Percentiles rank a stretch among this genome's conserved stretches.
These are phyloP conservation scores for Lota lota DNA, from an alignment of 2,113 vertebrate species.

Conservation along the genomic window DNA sequence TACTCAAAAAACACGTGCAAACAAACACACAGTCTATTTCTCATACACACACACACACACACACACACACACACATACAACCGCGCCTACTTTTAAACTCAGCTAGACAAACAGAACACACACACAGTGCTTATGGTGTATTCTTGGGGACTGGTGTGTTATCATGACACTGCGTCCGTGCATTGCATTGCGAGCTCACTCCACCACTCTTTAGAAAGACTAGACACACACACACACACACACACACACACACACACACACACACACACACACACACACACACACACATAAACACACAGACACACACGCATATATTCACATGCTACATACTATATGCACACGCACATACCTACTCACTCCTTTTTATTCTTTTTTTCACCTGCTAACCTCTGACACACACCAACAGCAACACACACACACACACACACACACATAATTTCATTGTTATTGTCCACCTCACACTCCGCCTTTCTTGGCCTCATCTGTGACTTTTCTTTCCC, in stretches of 20 bases:
- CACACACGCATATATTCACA: slow-evolving; percentile 6
- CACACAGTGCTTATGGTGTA: neutral
- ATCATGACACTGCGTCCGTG: too few relatives aligned
- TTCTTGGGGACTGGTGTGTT: too few relatives aligned
- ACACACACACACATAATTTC: neutral
- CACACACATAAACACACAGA: slow-evolving; percentile 21
- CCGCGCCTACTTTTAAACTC: too few relatives aligned
- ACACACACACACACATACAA: neutral
- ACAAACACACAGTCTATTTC: too few relatives aligned
- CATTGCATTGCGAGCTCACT: too few relatives aligned
- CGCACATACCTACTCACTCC: slow-evolving; percentile 1
- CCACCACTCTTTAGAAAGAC: too few relatives aligned
- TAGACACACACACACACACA: slow-evolving; percentile 8
- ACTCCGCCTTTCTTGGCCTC: neutral
- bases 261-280: slow-evolving; percentile 23
- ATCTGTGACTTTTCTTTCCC: neutral
- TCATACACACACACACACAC: neutral
- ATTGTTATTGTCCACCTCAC: neutral
- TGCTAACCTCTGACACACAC: slow-evolving; percentile 6
- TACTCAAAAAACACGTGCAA: slow-evolving; percentile 26
- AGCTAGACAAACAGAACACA: neutral
- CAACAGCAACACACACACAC: slow-evolving; percentile 1
- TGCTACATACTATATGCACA: neutral
- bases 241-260: slow-evolving; percentile 9
- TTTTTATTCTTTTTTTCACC: neutral